These are phyloP conservation scores for Ceratina calcarata DNA, from an alignment of 1,140 invertebrate genomes.

Conservation along the genomic window DNA sequence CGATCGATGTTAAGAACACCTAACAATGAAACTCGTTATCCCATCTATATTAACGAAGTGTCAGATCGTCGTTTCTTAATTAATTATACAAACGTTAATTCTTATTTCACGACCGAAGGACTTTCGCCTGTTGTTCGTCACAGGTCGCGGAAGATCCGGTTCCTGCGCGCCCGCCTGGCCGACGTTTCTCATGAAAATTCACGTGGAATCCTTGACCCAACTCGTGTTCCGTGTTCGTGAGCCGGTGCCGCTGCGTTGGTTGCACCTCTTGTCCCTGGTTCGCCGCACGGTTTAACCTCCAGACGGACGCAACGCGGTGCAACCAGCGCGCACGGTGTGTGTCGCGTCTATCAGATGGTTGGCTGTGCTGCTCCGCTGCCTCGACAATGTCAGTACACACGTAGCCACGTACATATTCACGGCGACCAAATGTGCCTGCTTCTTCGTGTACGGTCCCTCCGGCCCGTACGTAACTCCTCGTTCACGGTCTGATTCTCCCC, in stretches of 20 bases:
- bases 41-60: too few relatives aligned
- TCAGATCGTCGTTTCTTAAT: too few relatives aligned
- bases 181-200: conserved; percentile 61
- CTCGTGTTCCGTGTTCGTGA: conserved; percentile 36
- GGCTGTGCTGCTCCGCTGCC: conserved; percentile 51
- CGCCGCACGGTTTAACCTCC: conserved; percentile 64
- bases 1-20: too few relatives aligned
- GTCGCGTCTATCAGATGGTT: conserved; percentile 62
- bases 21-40: too few relatives aligned
- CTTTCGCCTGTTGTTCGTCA: background rate
- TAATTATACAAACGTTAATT: too few relatives aligned
- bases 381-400: conserved; percentile 46
- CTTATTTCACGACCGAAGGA: too few relatives aligned
- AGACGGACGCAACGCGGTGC: conserved; percentile 31
- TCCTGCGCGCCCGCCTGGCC: background rate
- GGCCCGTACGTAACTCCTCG: conserved; percentile 22
- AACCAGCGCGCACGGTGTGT: conserved; percentile 36
- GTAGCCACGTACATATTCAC: conserved; percentile 4
- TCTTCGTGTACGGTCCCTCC: conserved; percentile 33
- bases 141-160: conserved; percentile 10
- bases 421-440: conserved; percentile 44
- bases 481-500: conserved; percentile 64
- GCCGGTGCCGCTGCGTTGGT: conserved; percentile 29
- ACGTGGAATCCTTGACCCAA: conserved; percentile 58
- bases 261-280: conserved; percentile 53